Percentiles rank a stretch among this genome's conserved stretches.
These are phyloP conservation scores for Tethya wilhelma DNA, from an alignment of 37 sponge, comb jelly and placozoan genomes.

Conservation along the genomic window DNA sequence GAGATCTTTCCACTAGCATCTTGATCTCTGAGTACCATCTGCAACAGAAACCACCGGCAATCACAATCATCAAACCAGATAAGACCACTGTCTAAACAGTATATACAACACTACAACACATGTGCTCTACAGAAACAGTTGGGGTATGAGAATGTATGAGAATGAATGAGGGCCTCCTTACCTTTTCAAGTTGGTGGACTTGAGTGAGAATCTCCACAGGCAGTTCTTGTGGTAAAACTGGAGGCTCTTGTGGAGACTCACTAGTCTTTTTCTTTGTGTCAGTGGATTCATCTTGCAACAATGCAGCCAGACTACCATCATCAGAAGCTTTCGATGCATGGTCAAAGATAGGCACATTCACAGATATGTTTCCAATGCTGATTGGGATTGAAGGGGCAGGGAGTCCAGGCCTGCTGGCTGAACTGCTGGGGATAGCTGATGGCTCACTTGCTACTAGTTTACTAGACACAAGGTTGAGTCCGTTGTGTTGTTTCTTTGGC, in stretches of 20 bases:
- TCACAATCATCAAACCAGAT: too few relatives aligned
- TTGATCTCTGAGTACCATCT: constrained; percentile 32
- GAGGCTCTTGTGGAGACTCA: constrained; percentile 39
- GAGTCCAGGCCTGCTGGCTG: too few relatives aligned
- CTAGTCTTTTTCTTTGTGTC: too few relatives aligned
- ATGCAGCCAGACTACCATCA: too few relatives aligned
- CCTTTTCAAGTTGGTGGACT: constrained; percentile 42
- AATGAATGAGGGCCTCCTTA: background rate
- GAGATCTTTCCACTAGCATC: constrained; percentile 53
- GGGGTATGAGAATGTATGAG: background rate
- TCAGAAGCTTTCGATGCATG: too few relatives aligned
- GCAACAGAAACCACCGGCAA: too few relatives aligned
- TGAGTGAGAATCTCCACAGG: constrained; percentile 7
- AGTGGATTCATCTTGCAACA: too few relatives aligned
- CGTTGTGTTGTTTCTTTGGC: too few relatives aligned
- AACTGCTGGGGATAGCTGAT: too few relatives aligned
- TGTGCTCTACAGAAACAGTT: background rate
- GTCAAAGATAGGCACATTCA: background rate
- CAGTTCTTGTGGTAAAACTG: constrained; percentile 43
- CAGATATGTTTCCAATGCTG: constrained; percentile 1
- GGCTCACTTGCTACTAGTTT: too few relatives aligned
- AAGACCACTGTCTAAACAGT: background rate
- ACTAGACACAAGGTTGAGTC: too few relatives aligned
- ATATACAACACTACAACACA: background rate
- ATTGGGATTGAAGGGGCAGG: background rate